Evolutionary conservation across 92 coral and sea anemone species (phyloP).

Genomic region (Parazoanthus swiftii): DNA sequence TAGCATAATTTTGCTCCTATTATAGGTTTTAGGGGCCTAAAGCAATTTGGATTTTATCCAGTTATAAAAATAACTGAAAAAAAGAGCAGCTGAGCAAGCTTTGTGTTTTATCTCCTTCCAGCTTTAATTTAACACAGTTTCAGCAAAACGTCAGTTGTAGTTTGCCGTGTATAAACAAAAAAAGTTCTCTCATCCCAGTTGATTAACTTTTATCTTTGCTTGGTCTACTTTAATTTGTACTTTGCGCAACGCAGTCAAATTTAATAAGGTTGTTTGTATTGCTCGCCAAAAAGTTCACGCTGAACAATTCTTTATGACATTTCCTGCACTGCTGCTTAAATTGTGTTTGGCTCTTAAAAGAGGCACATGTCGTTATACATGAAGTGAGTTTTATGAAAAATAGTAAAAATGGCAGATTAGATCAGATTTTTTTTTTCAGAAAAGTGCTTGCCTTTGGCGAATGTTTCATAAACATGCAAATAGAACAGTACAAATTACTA

Average conservation of each 20-base stretch:
- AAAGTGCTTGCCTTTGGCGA: background rate
- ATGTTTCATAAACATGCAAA: background rate
- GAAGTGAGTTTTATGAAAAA: slow-evolving; percentile 19
- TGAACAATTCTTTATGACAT: background rate
- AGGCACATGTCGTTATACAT: background rate
- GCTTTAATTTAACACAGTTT: background rate
- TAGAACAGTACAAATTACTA: slow-evolving; percentile 8
- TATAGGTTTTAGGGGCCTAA: background rate
- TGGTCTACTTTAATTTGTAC: background rate
- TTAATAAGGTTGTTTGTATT: background rate
- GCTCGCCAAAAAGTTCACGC: background rate
- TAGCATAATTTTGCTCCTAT: background rate
- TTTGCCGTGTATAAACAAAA: slow-evolving; percentile 10
- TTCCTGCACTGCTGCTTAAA: background rate
- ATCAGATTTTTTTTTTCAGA: background rate
- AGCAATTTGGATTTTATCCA: background rate
- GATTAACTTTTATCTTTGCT: slow-evolving; percentile 12
- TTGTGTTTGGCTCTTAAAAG: background rate
- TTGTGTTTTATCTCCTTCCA: background rate
- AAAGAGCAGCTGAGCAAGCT: background rate
- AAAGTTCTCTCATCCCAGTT: background rate
- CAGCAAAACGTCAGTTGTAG: background rate
- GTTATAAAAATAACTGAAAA: background rate
- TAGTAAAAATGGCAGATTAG: background rate
- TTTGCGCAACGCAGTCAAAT: slow-evolving; percentile 14